Evolutionary conservation across 1,140 invertebrate genomes (phyloP), one percentile per base, ranked within the genome.

Genomic region (Drosophila bifasciata): DNA sequence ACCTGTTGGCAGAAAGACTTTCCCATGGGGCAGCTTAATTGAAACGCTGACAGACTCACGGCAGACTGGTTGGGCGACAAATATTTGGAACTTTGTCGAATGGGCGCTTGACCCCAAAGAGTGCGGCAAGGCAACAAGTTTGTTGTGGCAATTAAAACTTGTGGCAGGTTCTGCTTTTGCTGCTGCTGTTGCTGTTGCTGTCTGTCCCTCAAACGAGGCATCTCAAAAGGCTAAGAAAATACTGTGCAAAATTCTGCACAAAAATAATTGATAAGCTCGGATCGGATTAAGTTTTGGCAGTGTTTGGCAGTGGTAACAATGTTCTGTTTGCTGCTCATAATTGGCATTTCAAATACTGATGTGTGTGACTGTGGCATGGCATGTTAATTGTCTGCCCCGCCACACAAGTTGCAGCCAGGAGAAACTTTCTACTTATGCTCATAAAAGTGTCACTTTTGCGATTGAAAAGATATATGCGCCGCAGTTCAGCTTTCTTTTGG

Each of bases 361-460:
- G 66, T 68, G 66, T 60, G 66, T 68, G 66, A 57, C 57, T 74
- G 55, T 75, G 68, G 61, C 62, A 62, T 52, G 79, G 79, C 79
- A 85, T 77, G 78, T 81, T 85, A 86, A 86, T 85, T 85, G 81
- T 86, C 76, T 45, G 45, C 57, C 70, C 57, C 62, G 46, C 40
- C 43, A 36, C 40, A 48, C 44, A 39, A 25, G 56, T 48, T 6
- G 43, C 25, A 43, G 49, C 15, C 62, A 28, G 32, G 13, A 76
- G 72, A 84, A 86, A 85, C 81, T 85, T 85, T 85, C 81, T 85
- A 86, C 77, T 67, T 81, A 86, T 83, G 80, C 80, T 76, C 76
- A 84, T 79, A 83, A 83, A 83, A 84, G 77, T 84, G 79, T 84
- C 79, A 71, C 71, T 79, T 60, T 59, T 55, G 81, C 77, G 83